Percentiles rank a stretch among this genome's conserved stretches.
Conservation (phyloP, 2,113 vertebrate species). For the Lichenostomus cassidix region DNA sequence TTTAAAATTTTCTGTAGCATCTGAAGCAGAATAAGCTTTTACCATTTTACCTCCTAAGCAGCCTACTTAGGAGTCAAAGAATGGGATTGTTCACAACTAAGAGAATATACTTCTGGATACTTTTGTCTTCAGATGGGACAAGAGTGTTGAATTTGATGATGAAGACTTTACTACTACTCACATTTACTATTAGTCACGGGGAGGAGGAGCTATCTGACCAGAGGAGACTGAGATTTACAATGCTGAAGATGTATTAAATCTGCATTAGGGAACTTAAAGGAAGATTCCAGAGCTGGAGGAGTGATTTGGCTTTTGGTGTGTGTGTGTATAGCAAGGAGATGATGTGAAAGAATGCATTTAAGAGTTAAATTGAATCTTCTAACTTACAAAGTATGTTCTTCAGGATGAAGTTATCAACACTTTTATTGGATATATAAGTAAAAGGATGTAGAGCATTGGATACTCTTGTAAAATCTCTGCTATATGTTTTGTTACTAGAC, state of each 20-base stretch:
- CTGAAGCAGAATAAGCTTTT: background rate
- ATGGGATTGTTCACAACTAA: background rate
- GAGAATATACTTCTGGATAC: background rate
- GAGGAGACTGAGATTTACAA: background rate
- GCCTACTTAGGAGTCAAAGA: background rate
- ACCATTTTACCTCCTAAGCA: background rate
- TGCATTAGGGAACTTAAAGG: background rate
- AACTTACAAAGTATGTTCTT: background rate
- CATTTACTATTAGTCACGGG: background rate
- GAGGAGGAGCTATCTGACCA: background rate
- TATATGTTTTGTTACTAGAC: background rate
- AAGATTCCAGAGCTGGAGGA: background rate
- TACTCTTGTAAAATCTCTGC: background rate
- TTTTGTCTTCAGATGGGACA: background rate
- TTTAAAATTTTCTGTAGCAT: background rate
- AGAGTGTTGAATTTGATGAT: background rate
- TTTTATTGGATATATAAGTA: background rate
- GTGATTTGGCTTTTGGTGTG: background rate
- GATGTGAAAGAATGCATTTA: background rate
- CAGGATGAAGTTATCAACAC: background rate
- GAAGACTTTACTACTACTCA: background rate
- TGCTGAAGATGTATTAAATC: background rate
- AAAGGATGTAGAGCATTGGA: background rate
- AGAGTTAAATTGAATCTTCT: background rate
- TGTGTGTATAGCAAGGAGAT: background rate